Conservation (phyloP, 2,113 vertebrate genomes). For the Campylomormyrus tamandua region DNA sequence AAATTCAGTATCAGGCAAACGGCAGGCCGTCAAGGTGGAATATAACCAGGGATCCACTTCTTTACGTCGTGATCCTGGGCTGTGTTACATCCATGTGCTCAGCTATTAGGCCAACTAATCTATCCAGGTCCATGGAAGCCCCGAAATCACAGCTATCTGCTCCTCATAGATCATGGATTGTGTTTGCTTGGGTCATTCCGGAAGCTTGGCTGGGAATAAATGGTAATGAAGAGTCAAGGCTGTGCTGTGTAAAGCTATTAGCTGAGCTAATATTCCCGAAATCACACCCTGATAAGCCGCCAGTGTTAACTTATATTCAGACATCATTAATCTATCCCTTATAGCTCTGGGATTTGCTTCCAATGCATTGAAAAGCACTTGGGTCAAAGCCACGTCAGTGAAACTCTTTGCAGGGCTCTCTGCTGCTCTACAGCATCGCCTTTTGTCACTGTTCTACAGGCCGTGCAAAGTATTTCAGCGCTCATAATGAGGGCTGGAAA, state of each 20-base stretch:
- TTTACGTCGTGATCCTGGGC: background rate
- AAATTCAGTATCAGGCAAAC: background rate
- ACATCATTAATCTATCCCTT: background rate
- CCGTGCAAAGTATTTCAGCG: background rate
- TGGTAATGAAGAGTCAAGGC: background rate
- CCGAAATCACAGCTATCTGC: background rate
- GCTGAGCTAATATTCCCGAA: background rate
- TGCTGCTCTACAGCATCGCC: background rate
- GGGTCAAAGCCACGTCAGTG: background rate
- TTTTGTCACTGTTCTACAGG: slow-evolving; percentile 5
- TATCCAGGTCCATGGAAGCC: background rate
- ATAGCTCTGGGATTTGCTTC: background rate
- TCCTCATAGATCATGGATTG: background rate
- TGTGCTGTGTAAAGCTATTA: background rate
- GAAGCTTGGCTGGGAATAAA: background rate
- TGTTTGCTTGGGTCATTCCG: background rate
- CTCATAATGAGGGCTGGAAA: slow-evolving; percentile 3
- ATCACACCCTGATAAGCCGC: background rate
- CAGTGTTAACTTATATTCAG: background rate
- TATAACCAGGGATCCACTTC: background rate
- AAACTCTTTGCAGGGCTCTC: background rate
- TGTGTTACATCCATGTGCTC: background rate
- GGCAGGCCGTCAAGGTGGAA: background rate
- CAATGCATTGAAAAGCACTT: background rate
- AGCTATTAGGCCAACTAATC: background rate